Percentiles rank a stretch among this genome's conserved stretches.
These are phyloP conservation scores for Pelobates fuscus DNA, from an alignment of 2,113 vertebrate genomes.

Conservation along the genomic window DNA sequence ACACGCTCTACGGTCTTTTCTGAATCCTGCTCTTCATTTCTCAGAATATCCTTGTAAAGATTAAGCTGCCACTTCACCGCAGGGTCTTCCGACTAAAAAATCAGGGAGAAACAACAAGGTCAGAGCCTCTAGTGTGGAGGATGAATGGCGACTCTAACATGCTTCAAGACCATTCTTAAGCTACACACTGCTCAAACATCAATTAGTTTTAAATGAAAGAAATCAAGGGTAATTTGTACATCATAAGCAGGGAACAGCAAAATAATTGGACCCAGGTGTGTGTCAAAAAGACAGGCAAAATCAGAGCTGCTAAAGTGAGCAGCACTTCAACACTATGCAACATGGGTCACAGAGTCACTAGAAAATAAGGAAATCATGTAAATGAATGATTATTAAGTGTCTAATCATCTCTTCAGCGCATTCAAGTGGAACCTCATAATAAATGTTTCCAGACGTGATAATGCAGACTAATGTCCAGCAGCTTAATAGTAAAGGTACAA, in stretches of 20 bases:
- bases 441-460: constrained; percentile 8
- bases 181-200: constrained; percentile 3
- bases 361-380: constrained; percentile 16
- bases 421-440: constrained; percentile 9
- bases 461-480: background rate
- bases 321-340: constrained; percentile 2
- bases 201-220: constrained; percentile 29
- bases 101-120: background rate
- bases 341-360: background rate
- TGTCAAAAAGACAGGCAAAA: constrained; percentile 38
- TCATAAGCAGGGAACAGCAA: constrained; percentile 3
- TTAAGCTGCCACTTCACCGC: constrained; percentile 96
- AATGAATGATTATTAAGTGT: constrained; percentile 31
- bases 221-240: constrained; percentile 35
- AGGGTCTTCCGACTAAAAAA: constrained; percentile 88
- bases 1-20: constrained; percentile 88
- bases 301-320: constrained; percentile 8
- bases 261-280: constrained; percentile 48
- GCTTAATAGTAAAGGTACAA: background rate
- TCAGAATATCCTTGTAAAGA: constrained; percentile 90
- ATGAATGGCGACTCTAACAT: background rate
- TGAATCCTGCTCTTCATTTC: constrained; percentile 81
- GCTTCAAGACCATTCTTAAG: background rate
- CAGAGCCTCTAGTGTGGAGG: constrained; percentile 15
- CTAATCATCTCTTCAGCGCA: constrained; percentile 18